phyloP scores from a whole-genome alignment of 2,888 invertebrate species.

The Nesidiocoris tenuis region DNA sequence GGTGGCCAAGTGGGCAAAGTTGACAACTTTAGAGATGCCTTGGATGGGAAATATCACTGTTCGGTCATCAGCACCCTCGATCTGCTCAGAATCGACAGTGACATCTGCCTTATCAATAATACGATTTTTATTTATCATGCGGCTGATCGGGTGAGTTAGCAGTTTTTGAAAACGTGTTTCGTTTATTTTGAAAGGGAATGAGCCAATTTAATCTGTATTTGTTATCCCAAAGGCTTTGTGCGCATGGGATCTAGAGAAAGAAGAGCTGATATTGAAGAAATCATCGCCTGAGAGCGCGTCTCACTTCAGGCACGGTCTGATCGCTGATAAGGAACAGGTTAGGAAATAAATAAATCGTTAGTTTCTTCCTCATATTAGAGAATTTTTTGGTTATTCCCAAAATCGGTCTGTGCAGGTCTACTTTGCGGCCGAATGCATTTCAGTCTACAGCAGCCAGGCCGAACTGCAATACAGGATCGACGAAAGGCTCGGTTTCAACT shows the following conservation, averaged over 20 bases:
- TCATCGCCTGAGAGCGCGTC: neutral
- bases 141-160: conserved; percentile 1
- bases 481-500: neutral
- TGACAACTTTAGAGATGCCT: neutral
- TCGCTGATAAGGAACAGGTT: neutral
- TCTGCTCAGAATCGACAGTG: neutral
- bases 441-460: neutral
- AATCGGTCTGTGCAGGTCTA: conserved; percentile 5
- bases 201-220: too few relatives aligned
- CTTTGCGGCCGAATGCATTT: neutral
- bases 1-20: neutral
- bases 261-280: conserved; percentile 12
- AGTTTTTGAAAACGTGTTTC: neutral
- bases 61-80: neutral
- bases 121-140: conserved; percentile 1
- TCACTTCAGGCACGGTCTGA: neutral
- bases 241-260: conserved; percentile 21
- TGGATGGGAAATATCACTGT: neutral
- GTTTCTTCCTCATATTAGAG: too few relatives aligned
- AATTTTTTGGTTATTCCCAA: too few relatives aligned
- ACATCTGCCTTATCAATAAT: conserved; percentile 5
- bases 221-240: neutral
- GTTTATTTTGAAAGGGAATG: neutral
- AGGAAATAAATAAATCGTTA: too few relatives aligned
- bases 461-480: conserved; percentile 11